phyloP scores from a whole-genome alignment of 2,113 vertebrate genomes.

The Ptilonorhynchus violaceus region DNA sequence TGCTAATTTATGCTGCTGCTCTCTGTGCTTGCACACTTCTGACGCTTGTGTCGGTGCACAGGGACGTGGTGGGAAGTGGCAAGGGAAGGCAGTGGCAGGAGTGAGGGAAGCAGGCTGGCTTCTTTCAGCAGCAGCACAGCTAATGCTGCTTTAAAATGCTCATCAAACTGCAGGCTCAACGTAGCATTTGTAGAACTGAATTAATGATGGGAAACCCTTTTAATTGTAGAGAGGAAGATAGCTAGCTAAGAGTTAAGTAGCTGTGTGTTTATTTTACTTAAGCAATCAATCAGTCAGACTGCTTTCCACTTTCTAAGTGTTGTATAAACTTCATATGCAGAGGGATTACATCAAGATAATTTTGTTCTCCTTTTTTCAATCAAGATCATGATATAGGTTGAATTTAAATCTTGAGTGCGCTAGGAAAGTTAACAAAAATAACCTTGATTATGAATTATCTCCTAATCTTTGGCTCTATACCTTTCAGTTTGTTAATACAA shows the following conservation, averaged over 20 bases:
- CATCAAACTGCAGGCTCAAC: neutral
- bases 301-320: constrained; percentile 25
- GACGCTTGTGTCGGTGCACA: neutral
- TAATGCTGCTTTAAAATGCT: neutral
- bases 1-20: neutral
- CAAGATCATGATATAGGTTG: neutral
- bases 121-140: neutral
- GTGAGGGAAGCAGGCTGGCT: neutral
- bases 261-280: constrained; percentile 44
- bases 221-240: neutral
- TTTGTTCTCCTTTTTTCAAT: constrained; percentile 1
- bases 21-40: neutral
- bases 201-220: constrained; percentile 9
- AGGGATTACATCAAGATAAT: constrained; percentile 2
- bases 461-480: neutral
- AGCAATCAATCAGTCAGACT: constrained; percentile 33
- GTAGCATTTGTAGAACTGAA: neutral
- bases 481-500: neutral
- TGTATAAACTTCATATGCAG: constrained; percentile 29
- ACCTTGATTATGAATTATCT: neutral
- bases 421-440: constrained; percentile 8
- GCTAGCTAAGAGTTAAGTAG: constrained; percentile 31
- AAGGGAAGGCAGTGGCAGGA: neutral
- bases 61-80: neutral
- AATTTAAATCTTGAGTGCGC: neutral